phyloP scores from a whole-genome alignment of 1,140 invertebrate genomes.

The Cydia strobilella region DNA sequence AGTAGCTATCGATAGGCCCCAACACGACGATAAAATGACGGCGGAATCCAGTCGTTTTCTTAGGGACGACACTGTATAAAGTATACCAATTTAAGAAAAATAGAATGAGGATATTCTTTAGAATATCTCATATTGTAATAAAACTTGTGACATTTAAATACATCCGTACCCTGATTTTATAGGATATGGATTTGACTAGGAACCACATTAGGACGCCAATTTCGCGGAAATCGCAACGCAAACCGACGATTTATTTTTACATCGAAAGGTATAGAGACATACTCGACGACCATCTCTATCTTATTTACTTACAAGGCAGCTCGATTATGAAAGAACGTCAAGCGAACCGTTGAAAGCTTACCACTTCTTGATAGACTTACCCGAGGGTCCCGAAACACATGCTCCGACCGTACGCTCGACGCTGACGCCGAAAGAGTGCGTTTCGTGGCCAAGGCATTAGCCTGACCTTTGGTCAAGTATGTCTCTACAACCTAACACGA shows the following conservation, averaged over 20 bases:
- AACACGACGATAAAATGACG: too few relatives aligned
- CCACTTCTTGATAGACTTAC: too few relatives aligned
- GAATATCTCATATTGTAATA: background rate
- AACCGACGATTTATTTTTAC: background rate
- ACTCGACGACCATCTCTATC: background rate
- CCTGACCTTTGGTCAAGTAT: too few relatives aligned
- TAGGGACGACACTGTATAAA: background rate
- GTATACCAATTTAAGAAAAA: background rate
- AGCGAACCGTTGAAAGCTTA: background rate
- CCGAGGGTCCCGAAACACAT: too few relatives aligned
- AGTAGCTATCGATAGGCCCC: background rate
- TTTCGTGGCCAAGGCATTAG: too few relatives aligned
- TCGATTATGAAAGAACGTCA: background rate
- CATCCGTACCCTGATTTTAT: constrained; percentile 20
- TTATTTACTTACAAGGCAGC: background rate
- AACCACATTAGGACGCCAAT: constrained; percentile 9
- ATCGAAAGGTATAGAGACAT: background rate
- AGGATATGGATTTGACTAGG: constrained; percentile 3
- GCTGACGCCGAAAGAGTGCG: too few relatives aligned
- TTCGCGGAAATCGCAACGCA: background rate
- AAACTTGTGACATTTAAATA: background rate
- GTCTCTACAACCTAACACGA: background rate
- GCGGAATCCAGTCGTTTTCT: too few relatives aligned
- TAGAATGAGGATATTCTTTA: background rate
- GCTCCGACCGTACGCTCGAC: too few relatives aligned